Percentiles rank a stretch among this genome's conserved stretches.
Evolutionary conservation across 2,888 invertebrate genomes (phyloP).

Genomic region (Lucinisca nassula): DNA sequence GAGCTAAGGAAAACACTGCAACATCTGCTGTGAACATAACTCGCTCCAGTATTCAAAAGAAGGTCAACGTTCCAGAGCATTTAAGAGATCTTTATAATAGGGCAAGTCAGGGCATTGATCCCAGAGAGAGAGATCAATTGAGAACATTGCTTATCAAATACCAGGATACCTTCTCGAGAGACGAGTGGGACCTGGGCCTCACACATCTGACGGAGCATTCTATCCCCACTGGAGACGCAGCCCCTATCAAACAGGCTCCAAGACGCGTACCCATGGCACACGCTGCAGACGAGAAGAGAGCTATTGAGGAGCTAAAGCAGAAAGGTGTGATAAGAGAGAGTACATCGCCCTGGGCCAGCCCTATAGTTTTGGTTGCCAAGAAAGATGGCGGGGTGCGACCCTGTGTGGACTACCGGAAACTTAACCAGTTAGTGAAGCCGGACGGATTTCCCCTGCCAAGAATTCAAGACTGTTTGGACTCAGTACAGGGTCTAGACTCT

Average conservation of each 20-base stretch:
- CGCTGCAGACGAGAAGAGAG: conserved; percentile 40
- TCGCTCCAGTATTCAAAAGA: conserved; percentile 23
- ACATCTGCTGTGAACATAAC: not conserved
- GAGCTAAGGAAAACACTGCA: not conserved
- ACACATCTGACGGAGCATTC: not conserved
- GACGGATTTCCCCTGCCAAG: conserved; percentile 50
- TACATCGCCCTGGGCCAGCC: conserved; percentile 46
- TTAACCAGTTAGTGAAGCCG: conserved; percentile 30
- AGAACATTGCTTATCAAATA: not conserved
- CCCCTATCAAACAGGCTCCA: conserved; percentile 39
- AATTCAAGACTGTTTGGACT: conserved; percentile 49
- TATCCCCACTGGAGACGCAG: conserved; percentile 46
- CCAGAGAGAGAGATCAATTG: not conserved
- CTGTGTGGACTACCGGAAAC: conserved; percentile 38
- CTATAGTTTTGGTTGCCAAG: conserved; percentile 38
- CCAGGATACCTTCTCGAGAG: no score
- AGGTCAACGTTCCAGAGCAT: no score
- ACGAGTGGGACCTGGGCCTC: not conserved
- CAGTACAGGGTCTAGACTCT: conserved; percentile 39
- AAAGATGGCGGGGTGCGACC: conserved; percentile 47
- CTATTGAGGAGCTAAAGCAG: conserved; percentile 40
- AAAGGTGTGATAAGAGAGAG: conserved; percentile 45
- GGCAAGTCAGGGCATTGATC: not conserved
- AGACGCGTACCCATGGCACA: conserved; percentile 49
- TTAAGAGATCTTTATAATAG: conserved; percentile 25